Percentiles rank a stretch among this genome's conserved stretches.
These are phyloP conservation scores for Pseudomyrmex pallidus DNA, from an alignment of 1,140 invertebrate genomes.

Conservation along the genomic window DNA sequence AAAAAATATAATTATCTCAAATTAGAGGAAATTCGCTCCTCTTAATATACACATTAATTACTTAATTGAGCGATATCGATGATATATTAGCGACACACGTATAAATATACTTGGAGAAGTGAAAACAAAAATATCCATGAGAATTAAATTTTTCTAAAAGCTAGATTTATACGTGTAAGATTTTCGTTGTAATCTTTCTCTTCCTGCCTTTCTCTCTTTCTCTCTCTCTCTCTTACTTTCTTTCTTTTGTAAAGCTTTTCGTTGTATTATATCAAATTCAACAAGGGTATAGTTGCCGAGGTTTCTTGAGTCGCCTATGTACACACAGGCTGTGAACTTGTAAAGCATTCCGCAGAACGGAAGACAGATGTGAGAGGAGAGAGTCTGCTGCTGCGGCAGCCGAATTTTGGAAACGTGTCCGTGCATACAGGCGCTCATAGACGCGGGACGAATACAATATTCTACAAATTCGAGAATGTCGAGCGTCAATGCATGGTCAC, in stretches of 20 bases:
- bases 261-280: slow-evolving; percentile 40
- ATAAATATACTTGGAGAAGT: background rate
- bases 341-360: slow-evolving; percentile 42
- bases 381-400: slow-evolving; percentile 28
- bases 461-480: slow-evolving; percentile 67
- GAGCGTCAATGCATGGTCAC: slow-evolving; percentile 70
- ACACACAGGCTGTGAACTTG: slow-evolving; percentile 47
- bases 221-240: no score
- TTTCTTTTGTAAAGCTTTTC: background rate
- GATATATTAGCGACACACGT: background rate
- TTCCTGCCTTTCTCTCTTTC: background rate
- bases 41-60: no score
- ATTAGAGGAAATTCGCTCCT: background rate
- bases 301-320: slow-evolving; percentile 31
- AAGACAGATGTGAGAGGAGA: slow-evolving; percentile 47
- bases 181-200: background rate
- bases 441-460: slow-evolving; percentile 59
- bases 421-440: slow-evolving; percentile 62
- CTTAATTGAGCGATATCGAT: no score
- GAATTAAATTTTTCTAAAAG: background rate
- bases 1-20: background rate
- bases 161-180: background rate
- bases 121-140: background rate
- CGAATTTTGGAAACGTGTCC: slow-evolving; percentile 72
- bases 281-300: slow-evolving; percentile 19